A percentile compares a stretch with the other conserved stretches of the same genome.
These are phyloP conservation scores for Prolemur simus DNA, from an alignment of 2,113 vertebrate genomes.

Conservation along the genomic window DNA sequence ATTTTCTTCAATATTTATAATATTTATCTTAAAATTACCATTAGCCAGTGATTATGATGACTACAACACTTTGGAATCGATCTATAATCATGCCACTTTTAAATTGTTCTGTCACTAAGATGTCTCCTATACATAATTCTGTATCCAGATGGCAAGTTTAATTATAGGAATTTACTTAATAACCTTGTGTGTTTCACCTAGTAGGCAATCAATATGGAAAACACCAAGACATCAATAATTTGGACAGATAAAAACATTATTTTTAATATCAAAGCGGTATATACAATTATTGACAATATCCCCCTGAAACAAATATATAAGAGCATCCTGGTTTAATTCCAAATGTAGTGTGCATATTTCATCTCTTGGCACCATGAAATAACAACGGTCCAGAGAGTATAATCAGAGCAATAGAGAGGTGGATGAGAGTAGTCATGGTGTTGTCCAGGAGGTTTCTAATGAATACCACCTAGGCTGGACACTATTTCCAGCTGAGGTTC, in stretches of 20 bases:
- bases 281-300: not conserved
- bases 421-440: not conserved
- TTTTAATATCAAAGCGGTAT: not conserved
- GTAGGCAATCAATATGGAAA: not conserved
- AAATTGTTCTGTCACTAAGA: slow-evolving; percentile 51
- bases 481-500: not conserved
- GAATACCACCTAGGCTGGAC: not conserved
- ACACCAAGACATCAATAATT: not conserved
- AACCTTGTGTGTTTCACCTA: slow-evolving; percentile 27
- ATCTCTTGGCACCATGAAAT: not conserved
- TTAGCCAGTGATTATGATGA: slow-evolving; percentile 29
- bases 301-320: not conserved
- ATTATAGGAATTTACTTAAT: slow-evolving; percentile 56
- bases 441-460: not conserved
- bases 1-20: slow-evolving; percentile 8
- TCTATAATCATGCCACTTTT: slow-evolving; percentile 42
- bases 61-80: slow-evolving; percentile 38
- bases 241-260: not conserved
- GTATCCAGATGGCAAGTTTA: slow-evolving; percentile 12
- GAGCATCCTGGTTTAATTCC: not conserved
- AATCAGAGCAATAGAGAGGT: not conserved
- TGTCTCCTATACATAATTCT: not conserved
- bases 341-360: not conserved
- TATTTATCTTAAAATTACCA: slow-evolving; percentile 52
- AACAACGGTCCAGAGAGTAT: not conserved